Evolutionary conservation across 2,797 vertebrate genomes (phyloP), one percentile per base, ranked within the genome.

Genomic region (Spinus pinus): DNA sequence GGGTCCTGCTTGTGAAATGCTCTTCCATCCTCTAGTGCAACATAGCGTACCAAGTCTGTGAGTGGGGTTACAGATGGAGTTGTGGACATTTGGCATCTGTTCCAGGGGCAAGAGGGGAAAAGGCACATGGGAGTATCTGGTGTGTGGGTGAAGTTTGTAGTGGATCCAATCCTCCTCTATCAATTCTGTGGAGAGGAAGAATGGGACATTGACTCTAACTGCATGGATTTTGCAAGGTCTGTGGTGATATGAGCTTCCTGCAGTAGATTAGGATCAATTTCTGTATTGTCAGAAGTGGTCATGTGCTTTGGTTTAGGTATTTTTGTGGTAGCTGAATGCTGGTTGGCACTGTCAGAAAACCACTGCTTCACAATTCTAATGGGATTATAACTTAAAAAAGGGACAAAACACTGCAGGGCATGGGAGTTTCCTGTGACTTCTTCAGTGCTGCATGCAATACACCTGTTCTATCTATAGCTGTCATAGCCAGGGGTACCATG

Each of bases 181-280:
- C 69, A 57, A 13, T 91, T 77, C 37, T 84, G 66, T 72, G 70
- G 50, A 64, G 42, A 81, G 57, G 60, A 44, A n/a, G 56, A 93
- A 47, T 61, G 22, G 66, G 50, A 58, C 30, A 37, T 54, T 94
- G 81, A 56, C 14, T 18, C n/a, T 75, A 35, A 2, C 35, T 28
- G 41, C 62, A 90, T 90, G 81, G 72, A 82, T 96, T 94, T 83
- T 83, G 85, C 53, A 81, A 49, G 66, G 57, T 84, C 60, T 82
- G 56, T 71, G 73, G 70, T 79, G 77, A 53, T 83, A 56, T 0
- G 11, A 61, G 18, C 60, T 95, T 92, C 79, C 85, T 93, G 50
- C 42, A 77, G n/a, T 66, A 78, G 74, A 65, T 85, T 22, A 74
- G 54, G 70, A 50, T 93, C 9, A 85, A 56, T 86, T 92, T 88